These are phyloP conservation scores for Sylvietta virens DNA, from an alignment of 2,113 vertebrate genomes.

Conservation along the genomic window DNA sequence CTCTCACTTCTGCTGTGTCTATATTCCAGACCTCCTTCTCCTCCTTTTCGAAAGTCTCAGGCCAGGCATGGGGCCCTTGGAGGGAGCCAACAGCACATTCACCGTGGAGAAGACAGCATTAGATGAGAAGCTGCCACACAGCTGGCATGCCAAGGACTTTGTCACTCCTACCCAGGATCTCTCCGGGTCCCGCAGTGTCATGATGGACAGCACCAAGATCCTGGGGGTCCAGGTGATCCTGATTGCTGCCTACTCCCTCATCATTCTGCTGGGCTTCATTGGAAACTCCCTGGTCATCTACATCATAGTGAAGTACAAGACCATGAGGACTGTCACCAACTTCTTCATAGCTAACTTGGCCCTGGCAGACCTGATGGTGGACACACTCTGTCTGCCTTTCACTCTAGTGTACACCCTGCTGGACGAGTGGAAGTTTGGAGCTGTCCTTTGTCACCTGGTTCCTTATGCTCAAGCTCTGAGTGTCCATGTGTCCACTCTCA, in stretches of 20 bases:
- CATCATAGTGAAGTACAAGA: slow-evolving; percentile 86
- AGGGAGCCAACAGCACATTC: slow-evolving; percentile 76
- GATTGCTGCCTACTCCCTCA: slow-evolving; percentile 85
- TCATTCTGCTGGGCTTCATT: slow-evolving; percentile 85
- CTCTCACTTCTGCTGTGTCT: neutral
- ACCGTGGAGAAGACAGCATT: slow-evolving; percentile 50
- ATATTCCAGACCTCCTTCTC: slow-evolving; percentile 1
- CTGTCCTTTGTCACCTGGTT: slow-evolving; percentile 85
- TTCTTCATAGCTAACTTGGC: slow-evolving; percentile 93
- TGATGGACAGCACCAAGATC: slow-evolving; percentile 86
- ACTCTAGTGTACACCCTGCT: slow-evolving; percentile 86
- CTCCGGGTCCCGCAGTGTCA: slow-evolving; percentile 70
- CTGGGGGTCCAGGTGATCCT: slow-evolving; percentile 82
- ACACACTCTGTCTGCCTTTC: slow-evolving; percentile 88
- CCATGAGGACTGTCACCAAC: slow-evolving; percentile 92
- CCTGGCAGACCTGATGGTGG: slow-evolving; percentile 87
- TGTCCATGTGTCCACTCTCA: slow-evolving; percentile 87
- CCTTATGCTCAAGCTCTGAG: slow-evolving; percentile 89
- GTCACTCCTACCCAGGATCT: slow-evolving; percentile 65
- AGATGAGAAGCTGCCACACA: slow-evolving; percentile 6
- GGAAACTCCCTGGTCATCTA: slow-evolving; percentile 88
- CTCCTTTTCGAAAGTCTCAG: neutral
- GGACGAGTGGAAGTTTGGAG: slow-evolving; percentile 91
- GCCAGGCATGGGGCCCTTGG: slow-evolving; percentile 74
- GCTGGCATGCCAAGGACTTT: slow-evolving; percentile 50